Percentiles rank a stretch among this genome's conserved stretches.
phyloP scores from a whole-genome alignment of 2,797 vertebrate genomes.

The Etheostoma perlongum region DNA sequence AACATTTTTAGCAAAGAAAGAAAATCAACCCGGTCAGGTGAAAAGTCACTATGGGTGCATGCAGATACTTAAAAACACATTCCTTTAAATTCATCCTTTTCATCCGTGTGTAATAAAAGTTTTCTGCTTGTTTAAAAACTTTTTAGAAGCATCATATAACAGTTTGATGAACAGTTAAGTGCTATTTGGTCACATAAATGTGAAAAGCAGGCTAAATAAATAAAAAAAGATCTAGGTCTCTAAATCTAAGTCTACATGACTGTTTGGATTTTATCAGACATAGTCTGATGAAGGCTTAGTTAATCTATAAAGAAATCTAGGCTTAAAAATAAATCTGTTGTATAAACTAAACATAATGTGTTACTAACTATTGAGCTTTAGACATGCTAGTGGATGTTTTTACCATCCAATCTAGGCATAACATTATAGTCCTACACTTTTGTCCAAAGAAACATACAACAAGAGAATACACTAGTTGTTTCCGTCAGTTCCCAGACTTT shows the following conservation, averaged over 20 bases:
- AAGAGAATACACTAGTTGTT: not conserved
- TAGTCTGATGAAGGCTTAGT: not conserved
- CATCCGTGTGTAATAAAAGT: not conserved
- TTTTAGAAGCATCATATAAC: not conserved
- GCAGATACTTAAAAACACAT: not conserved
- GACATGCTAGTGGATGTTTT: not conserved
- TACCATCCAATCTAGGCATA: not conserved
- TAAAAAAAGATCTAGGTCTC: not conserved
- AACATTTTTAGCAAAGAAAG: conserved; percentile 34
- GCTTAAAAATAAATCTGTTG: not conserved
- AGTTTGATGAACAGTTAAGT: not conserved
- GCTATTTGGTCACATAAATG: not conserved
- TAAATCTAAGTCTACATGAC: not conserved
- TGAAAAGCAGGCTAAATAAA: not conserved
- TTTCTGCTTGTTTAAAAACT: not conserved
- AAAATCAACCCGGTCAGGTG: conserved; percentile 41
- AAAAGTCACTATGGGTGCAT: not conserved
- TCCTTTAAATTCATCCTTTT: not conserved
- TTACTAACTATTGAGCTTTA: not conserved
- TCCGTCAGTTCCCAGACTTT: conserved; percentile 1
- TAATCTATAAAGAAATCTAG: not conserved
- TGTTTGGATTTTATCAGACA: not conserved
- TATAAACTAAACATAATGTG: not conserved
- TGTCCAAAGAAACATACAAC: not conserved
- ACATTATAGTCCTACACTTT: not conserved